Conservation (phyloP, 2,888 invertebrate species). For the Erynnis tages region DNA sequence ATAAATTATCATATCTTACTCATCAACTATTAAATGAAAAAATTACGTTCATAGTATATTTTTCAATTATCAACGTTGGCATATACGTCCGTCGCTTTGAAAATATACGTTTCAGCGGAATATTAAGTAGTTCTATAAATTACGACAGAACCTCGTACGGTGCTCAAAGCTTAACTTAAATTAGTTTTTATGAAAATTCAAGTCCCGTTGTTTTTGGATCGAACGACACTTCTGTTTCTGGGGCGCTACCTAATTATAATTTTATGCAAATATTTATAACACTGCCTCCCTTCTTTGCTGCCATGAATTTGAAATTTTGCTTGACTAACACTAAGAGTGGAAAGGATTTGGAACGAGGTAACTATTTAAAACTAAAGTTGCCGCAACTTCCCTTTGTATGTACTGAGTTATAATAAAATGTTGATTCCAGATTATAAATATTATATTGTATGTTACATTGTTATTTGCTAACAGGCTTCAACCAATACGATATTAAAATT, state of each 20-base stretch:
- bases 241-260: slow-evolving; percentile 16
- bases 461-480: too few species aligned
- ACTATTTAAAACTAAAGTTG: slow-evolving; percentile 1
- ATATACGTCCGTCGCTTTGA: neutral
- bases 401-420: neutral
- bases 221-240: slow-evolving; percentile 2
- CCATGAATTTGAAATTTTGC: slow-evolving; percentile 11
- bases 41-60: too few species aligned
- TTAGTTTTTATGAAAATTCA: slow-evolving; percentile 12
- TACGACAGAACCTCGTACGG: neutral
- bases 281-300: slow-evolving; percentile 8
- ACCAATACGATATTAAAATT: too few species aligned
- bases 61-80: too few species aligned
- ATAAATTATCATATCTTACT: too few species aligned
- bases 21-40: too few species aligned
- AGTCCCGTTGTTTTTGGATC: slow-evolving; percentile 1
- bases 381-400: too few species aligned
- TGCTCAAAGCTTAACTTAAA: slow-evolving; percentile 2
- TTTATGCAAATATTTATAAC: slow-evolving; percentile 20
- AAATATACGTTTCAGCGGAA: neutral
- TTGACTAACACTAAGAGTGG: neutral
- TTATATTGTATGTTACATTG: too few species aligned
- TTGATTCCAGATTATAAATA: too few species aligned
- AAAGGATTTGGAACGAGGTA: slow-evolving; percentile 3
- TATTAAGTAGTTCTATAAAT: neutral